Base-by-base conservation (phyloP, 1,140 invertebrate genomes). In the Orussus abietinus region DNA sequence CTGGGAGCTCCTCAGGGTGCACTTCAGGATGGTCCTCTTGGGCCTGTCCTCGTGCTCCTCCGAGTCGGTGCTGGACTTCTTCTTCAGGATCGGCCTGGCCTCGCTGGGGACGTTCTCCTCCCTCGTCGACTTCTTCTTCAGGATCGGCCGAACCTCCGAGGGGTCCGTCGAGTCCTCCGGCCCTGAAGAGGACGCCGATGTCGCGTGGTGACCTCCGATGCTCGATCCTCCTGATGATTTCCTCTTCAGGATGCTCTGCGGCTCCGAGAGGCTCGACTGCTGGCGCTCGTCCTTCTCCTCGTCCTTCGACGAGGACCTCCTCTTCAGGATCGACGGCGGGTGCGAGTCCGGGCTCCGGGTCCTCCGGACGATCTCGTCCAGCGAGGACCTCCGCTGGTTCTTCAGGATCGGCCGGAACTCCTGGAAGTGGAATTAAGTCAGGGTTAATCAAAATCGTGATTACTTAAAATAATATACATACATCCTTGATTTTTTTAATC, bases 21-120 rank as follows among this genome's bases (percentile, higher is more conserved):
- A 79, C 65, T 92, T 92, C 1, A 92, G 66, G 43, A 92, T 92
- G 9, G 90, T 87, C 55, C 81, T 84, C 40, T 81, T 84, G 0
- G 79, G 78, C 38, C 75, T 77, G 19, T 84, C 82, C 15, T 84
- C 84, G 43, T 80, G 75, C 53, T 90, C 86, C 39, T 90, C 88
- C 4, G 81, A 80, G 51, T 92, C 89, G 0, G 80, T 80, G 34
- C 82, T 86, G 0, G 84, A 84, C 59, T 89, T 90, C 62, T 91
- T 91, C 57, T 92, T 91, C 5, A 92, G 57, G 57, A 90, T 91
- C 1, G 88, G 86, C 61, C 68, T 51, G 9, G 68, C 66, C 15
- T 69, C 68, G 17, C 56, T 59, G 0, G 64, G 64, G 3, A 58
- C 58, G 64, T 65, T 79, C 75, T 77, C 83, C 76, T 74, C 74